These are phyloP conservation scores for Lepidocolaptes lacrymiger DNA, from an alignment of 2,797 vertebrate species.

Conservation along the genomic window DNA sequence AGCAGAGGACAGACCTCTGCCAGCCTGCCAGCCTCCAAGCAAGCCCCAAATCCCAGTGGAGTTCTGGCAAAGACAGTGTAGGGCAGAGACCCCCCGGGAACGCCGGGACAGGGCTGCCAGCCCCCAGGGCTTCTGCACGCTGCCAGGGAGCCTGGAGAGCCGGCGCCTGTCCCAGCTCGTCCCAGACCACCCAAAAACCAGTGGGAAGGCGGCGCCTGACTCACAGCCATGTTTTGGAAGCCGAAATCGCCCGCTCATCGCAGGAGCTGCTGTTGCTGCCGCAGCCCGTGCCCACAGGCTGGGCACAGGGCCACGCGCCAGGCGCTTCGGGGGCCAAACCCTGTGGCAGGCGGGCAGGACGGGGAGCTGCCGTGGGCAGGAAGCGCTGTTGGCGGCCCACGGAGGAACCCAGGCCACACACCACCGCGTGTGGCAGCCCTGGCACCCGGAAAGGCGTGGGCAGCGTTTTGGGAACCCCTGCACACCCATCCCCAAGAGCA, in stretches of 20 bases:
- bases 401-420: background rate
- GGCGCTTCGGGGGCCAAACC: background rate
- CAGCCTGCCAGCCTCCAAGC: background rate
- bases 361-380: background rate
- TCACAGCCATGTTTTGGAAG: slow-evolving; percentile 18
- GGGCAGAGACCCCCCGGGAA: background rate
- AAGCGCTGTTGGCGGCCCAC: background rate
- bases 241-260: slow-evolving; percentile 22
- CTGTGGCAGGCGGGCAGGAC: background rate
- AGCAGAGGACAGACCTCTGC: background rate
- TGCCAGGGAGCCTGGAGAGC: slow-evolving; percentile 8
- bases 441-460: background rate
- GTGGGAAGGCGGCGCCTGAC: slow-evolving; percentile 32
- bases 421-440: background rate
- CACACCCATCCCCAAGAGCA: fast-evolving
- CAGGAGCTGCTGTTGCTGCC: background rate
- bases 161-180: slow-evolving; percentile 21
- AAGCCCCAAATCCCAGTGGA: background rate
- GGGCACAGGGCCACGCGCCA: background rate
- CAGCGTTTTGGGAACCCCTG: background rate
- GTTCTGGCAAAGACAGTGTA: background rate
- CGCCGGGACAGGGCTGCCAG: background rate
- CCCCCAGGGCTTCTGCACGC: background rate
- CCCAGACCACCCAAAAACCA: slow-evolving; percentile 54
- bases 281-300: background rate